A percentile compares a stretch with the other conserved stretches of the same genome.
Evolutionary conservation across 2,888 invertebrate genomes (phyloP).

Genomic region (Megamerina dolium): DNA sequence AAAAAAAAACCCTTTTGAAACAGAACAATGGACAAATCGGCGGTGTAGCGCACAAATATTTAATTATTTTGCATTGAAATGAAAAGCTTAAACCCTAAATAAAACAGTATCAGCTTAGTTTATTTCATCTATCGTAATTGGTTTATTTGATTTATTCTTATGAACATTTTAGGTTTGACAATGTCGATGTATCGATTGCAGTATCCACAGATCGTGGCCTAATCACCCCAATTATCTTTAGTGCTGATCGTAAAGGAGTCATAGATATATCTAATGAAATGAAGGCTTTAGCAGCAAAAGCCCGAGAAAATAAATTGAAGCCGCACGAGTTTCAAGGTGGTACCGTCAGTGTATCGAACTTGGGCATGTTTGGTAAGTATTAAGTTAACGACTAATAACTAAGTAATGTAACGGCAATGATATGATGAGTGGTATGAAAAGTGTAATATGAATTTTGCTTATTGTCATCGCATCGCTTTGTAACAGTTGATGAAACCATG

Average conservation of each 20-base stretch:
- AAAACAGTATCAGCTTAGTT: too few relatives aligned
- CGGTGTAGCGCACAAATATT: neutral
- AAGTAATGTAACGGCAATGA: too few relatives aligned
- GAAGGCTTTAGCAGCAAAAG: constrained; percentile 75
- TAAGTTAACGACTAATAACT: too few relatives aligned
- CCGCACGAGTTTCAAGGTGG: constrained; percentile 97
- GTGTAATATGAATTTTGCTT: too few relatives aligned
- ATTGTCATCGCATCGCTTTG: too few relatives aligned
- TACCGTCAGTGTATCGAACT: constrained; percentile 88
- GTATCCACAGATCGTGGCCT: constrained; percentile 92
- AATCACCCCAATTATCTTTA: constrained; percentile 93
- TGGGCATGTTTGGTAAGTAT: constrained; percentile 81
- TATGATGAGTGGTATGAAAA: too few relatives aligned
- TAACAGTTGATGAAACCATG: too few relatives aligned
- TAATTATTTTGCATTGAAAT: too few relatives aligned
- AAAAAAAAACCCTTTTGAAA: too few relatives aligned
- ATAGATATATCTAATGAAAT: constrained; percentile 74
- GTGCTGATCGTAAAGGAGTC: constrained; percentile 85
- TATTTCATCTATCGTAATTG: neutral
- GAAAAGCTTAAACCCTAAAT: too few relatives aligned
- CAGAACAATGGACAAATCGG: too few relatives aligned
- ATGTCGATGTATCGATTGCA: constrained; percentile 94
- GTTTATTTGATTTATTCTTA: too few relatives aligned
- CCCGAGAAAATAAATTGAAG: constrained; percentile 80
- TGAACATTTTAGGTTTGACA: constrained; percentile 56